Conservation (phyloP, 1,140 invertebrate genomes). For the Apis florea region DNA sequence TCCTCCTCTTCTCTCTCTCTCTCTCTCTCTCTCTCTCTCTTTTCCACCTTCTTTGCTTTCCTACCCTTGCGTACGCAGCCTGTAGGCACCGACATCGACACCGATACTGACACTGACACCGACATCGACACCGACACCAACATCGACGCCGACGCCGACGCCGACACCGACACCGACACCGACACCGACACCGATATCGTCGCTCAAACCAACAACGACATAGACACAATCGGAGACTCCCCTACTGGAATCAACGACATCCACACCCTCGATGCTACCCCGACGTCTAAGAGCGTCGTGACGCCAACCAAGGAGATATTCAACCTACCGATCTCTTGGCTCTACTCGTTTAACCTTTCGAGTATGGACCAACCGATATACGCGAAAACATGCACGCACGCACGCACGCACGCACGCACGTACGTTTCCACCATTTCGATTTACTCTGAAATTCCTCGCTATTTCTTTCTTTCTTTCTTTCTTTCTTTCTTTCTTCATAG, state of each 20-base stretch:
- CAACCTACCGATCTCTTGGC: conserved; percentile 56
- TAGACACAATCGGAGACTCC: neutral
- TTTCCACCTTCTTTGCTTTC: conserved; percentile 48
- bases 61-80: conserved; percentile 44
- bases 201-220: neutral
- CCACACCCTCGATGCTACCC: conserved; percentile 10
- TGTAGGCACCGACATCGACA: conserved; percentile 26
- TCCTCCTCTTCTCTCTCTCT: conserved; percentile 39
- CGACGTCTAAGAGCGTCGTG: conserved; percentile 4
- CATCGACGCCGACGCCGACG: conserved; percentile 1
- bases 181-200: conserved; percentile 18
- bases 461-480: neutral
- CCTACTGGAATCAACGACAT: conserved; percentile 20
- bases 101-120: conserved; percentile 20
- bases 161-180: conserved; percentile 28
- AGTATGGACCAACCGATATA: conserved; percentile 42
- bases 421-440: too few species aligned
- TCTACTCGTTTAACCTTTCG: conserved; percentile 56
- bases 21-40: conserved; percentile 43
- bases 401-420: too few species aligned
- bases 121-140: neutral
- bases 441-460: too few species aligned
- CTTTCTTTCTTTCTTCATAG: too few species aligned
- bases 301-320: conserved; percentile 59
- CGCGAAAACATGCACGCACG: neutral